Base-by-base conservation (phyloP, 2,888 invertebrate species). In the Cordylochernes scorpioides region DNA sequence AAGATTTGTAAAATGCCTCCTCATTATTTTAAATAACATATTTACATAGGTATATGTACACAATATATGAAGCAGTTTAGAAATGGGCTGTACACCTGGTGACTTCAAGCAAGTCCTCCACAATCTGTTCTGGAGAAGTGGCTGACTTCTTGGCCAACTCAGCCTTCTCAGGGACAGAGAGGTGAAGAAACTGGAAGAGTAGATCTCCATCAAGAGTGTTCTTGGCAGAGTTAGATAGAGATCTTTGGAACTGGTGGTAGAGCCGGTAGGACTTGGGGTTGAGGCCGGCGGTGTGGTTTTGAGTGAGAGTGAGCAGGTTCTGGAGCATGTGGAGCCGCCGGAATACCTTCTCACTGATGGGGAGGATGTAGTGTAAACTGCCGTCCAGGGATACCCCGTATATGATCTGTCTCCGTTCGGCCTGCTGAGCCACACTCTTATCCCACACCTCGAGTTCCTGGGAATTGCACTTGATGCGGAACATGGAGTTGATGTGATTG, bases 91-190 rank as follows among this genome's bases (percentile, higher is more conserved):
- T 72, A 48, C 75, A 63, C 52, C 73, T 65, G 50, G 86, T 77
- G 42, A 91, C 75, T 52, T 91, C 88, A 44, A 70, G 65, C 32
- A 91, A 58, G 54, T 91, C 91, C 28, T 77, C 68, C 39, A 75
- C 61, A 24, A 91, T 67, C 58, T 58, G 91, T 44, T 86, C 80
- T 24, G 74, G 66, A 52, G 74, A 74, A 5, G 86, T 82, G 28
- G 94, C 94, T 44, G 94, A 86, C 54, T 88, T 82, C 51, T 78
- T 82, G 0, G 91, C 78, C 22, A 94, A 69, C 49, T 94, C 94
- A 15, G 60, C 59, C 46, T 75, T 71, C 49, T 97, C 91, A 3
- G 63, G 63, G 26, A 67, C 58, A 4, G 84, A 72, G 46, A 97
- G 60, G 44, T 66, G 58, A 12, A 73, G 52, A 57, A 69, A 97